phyloP scores from a whole-genome alignment of 2,888 invertebrate genomes.

The Aspidapion aeneum region DNA sequence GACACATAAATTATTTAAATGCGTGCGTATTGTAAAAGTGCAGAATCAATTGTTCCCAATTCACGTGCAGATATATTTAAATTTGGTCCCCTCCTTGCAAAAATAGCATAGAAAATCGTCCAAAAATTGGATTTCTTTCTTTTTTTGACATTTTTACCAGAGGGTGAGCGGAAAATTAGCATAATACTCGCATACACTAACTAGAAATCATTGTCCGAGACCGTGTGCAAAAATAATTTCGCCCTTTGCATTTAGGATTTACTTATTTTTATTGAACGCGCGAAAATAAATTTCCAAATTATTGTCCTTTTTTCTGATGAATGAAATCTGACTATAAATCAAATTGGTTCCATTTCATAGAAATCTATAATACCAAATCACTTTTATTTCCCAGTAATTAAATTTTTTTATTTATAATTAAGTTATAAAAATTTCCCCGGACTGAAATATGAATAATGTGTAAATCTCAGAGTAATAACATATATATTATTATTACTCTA shows the following conservation, averaged over 20 bases:
- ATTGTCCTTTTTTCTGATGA: neutral
- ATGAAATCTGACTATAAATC: neutral
- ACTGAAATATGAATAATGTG: no score
- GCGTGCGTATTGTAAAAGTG: slow-evolving; percentile 42
- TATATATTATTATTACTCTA: no score
- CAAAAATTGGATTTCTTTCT: slow-evolving; percentile 35
- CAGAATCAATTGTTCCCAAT: slow-evolving; percentile 40
- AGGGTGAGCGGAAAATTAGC: slow-evolving; percentile 30
- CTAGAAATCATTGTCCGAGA: slow-evolving; percentile 17
- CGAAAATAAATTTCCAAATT: neutral
- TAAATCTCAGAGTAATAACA: no score
- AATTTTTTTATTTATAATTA: no score
- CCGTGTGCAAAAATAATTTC: slow-evolving; percentile 13
- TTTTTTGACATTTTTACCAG: slow-evolving; percentile 28
- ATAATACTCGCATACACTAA: slow-evolving; percentile 26
- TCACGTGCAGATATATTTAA: slow-evolving; percentile 43
- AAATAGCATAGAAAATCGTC: slow-evolving; percentile 30
- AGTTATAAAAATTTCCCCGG: no score
- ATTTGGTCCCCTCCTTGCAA: slow-evolving; percentile 31
- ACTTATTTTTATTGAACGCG: neutral
- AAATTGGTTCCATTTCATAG: no score
- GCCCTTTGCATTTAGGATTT: slow-evolving; percentile 10
- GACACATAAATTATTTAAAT: slow-evolving; percentile 42
- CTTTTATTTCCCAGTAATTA: no score
- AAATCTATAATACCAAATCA: no score